Evolutionary conservation across 1,140 invertebrate species (phyloP).

Genomic region (Zaprionus capensis): DNA sequence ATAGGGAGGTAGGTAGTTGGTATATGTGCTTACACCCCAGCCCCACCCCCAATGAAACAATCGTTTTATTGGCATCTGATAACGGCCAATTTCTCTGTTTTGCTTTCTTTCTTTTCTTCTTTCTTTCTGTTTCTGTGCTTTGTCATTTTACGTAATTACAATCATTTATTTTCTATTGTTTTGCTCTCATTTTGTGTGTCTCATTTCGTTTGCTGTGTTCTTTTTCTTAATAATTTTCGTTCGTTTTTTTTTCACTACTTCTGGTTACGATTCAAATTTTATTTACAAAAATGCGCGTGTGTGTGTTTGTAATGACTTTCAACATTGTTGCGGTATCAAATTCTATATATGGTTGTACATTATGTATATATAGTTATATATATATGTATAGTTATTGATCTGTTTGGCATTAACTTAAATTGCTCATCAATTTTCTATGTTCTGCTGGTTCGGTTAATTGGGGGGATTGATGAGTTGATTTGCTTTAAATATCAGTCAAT

Average conservation of each 20-base stretch:
- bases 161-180: slow-evolving; percentile 65
- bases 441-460: slow-evolving; percentile 51
- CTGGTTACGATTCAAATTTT: slow-evolving; percentile 53
- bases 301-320: slow-evolving; percentile 21
- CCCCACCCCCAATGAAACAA: slow-evolving; percentile 63
- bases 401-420: slow-evolving; percentile 30
- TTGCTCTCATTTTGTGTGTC: slow-evolving; percentile 36
- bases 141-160: slow-evolving; percentile 70
- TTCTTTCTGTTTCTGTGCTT: slow-evolving; percentile 4
- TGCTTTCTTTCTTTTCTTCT: slow-evolving; percentile 8
- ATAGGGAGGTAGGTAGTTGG: not conserved
- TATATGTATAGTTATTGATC: slow-evolving; percentile 40
- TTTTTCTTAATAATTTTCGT: slow-evolving; percentile 45
- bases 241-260: slow-evolving; percentile 54
- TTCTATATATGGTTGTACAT: slow-evolving; percentile 43
- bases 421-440: slow-evolving; percentile 37
- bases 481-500: slow-evolving; percentile 67
- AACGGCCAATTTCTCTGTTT: slow-evolving; percentile 57
- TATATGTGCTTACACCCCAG: slow-evolving; percentile 1
- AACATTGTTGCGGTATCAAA: slow-evolving; percentile 67
- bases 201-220: slow-evolving; percentile 39
- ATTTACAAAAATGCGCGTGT: slow-evolving; percentile 67
- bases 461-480: slow-evolving; percentile 27
- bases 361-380: slow-evolving; percentile 20
- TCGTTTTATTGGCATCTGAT: slow-evolving; percentile 62